phyloP scores from a whole-genome alignment of 2,888 invertebrate species.

The Tachina lurida region DNA sequence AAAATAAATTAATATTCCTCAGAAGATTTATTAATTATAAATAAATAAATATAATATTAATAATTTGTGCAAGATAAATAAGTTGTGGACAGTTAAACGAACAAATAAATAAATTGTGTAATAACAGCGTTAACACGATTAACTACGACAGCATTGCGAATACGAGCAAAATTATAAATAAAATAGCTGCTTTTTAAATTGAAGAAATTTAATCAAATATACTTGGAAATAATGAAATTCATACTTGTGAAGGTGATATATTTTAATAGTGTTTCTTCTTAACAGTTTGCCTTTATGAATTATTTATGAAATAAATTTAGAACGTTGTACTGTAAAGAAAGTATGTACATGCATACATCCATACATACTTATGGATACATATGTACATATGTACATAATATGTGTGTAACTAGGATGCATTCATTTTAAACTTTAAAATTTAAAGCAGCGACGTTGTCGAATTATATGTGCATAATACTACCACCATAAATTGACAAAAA shows the following conservation, averaged over 20 bases:
- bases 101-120: not conserved
- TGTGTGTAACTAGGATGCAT: slow-evolving; percentile 11
- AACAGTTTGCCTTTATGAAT: not conserved
- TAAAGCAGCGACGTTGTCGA: slow-evolving; percentile 44
- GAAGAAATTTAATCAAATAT: not conserved
- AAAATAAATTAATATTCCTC: slow-evolving; percentile 2
- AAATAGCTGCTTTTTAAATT: not conserved
- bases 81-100: not conserved
- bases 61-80: not conserved
- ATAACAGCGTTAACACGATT: slow-evolving; percentile 34
- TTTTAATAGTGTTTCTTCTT: not conserved
- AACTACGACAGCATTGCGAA: slow-evolving; percentile 42
- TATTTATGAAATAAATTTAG: slow-evolving; percentile 32
- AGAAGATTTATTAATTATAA: slow-evolving; percentile 4
- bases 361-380: too few species aligned
- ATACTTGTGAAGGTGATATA: not conserved
- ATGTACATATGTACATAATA: too few species aligned
- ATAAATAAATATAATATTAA: not conserved
- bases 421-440: too few species aligned
- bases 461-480: slow-evolving; percentile 27
- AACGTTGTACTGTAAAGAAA: slow-evolving; percentile 1
- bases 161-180: slow-evolving; percentile 50
- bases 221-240: not conserved
- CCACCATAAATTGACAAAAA: slow-evolving; percentile 20
- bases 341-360: too few species aligned